Evolutionary conservation across 1,140 invertebrate genomes (phyloP).

Genomic region (Drosophila repleta): DNA sequence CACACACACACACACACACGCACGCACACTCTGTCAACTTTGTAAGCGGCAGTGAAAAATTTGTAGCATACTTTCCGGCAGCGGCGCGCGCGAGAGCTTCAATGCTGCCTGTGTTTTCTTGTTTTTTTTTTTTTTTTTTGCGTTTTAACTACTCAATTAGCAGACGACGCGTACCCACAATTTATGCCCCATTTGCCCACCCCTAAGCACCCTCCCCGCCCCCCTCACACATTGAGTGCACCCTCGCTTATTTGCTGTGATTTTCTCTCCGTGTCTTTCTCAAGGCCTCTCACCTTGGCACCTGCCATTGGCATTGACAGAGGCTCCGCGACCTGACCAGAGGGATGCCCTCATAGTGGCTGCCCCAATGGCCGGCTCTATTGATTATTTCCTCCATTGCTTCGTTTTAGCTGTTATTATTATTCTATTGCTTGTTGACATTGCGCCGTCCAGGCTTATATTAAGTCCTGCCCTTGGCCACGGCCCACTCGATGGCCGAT

Average conservation of each 20-base stretch:
- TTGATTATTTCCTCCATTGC: slow-evolving; percentile 80
- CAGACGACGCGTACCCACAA: slow-evolving; percentile 30
- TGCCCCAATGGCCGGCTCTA: slow-evolving; percentile 18
- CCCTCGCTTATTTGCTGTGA: slow-evolving; percentile 24
- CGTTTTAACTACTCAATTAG: slow-evolving; percentile 75
- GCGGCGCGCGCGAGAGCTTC: slow-evolving; percentile 14
- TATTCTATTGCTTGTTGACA: slow-evolving; percentile 60
- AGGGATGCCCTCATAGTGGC: neutral
- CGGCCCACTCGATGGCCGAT: slow-evolving; percentile 6
- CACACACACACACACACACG: slow-evolving; percentile 5
- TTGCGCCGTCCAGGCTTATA: slow-evolving; percentile 44
- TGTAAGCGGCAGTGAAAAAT: slow-evolving; percentile 42
- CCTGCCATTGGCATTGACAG: slow-evolving; percentile 78
- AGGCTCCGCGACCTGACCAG: slow-evolving; percentile 14
- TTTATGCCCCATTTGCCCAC: neutral
- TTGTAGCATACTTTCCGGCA: slow-evolving; percentile 64
- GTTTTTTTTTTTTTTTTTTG: slow-evolving; percentile 1
- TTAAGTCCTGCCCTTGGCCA: slow-evolving; percentile 39
- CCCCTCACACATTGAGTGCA: slow-evolving; percentile 43
- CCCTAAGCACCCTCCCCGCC: neutral
- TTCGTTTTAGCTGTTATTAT: slow-evolving; percentile 39
- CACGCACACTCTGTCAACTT: slow-evolving; percentile 21
- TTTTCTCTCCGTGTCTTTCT: neutral
- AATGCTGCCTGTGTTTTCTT: slow-evolving; percentile 14
- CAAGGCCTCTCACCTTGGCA: slow-evolving; percentile 31